Evolutionary conservation across 2,888 invertebrate genomes (phyloP).

Genomic region (Pterostichus madidus): DNA sequence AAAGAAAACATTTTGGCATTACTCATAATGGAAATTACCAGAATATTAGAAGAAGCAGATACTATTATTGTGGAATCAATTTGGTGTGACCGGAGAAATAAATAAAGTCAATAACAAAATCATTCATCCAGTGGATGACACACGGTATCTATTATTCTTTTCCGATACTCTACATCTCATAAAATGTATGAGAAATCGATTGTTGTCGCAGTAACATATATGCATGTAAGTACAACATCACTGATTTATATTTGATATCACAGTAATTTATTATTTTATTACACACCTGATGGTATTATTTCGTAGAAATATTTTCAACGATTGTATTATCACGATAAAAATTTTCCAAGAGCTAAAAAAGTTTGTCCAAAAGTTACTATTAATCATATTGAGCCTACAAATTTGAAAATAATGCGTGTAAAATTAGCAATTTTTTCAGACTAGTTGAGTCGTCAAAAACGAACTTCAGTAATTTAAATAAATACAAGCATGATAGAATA

Average conservation of each 20-base stretch:
- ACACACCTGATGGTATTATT: slow-evolving; percentile 51
- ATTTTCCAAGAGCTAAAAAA: slow-evolving; percentile 61
- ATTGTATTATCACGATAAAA: slow-evolving; percentile 60
- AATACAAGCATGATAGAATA: too few species aligned
- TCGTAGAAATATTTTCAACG: slow-evolving; percentile 64
- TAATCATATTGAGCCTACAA: slow-evolving; percentile 61
- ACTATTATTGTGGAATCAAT: slow-evolving; percentile 67
- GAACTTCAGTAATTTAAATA: too few species aligned
- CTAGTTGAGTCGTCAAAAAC: too few species aligned
- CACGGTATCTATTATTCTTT: slow-evolving; percentile 68
- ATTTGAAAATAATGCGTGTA: slow-evolving; percentile 68
- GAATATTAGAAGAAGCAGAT: too few species aligned
- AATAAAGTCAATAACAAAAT: slow-evolving; percentile 40
- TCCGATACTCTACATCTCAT: slow-evolving; percentile 70
- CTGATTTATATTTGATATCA: slow-evolving; percentile 62
- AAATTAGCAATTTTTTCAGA: slow-evolving; percentile 65
- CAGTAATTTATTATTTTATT: slow-evolving; percentile 17
- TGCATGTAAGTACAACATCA: slow-evolving; percentile 51
- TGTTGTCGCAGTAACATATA: slow-evolving; percentile 59
- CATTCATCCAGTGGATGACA: slow-evolving; percentile 62
- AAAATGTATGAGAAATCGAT: slow-evolving; percentile 69
- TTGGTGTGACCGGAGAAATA: slow-evolving; percentile 67
- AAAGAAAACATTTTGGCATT: too few species aligned
- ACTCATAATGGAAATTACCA: too few species aligned
- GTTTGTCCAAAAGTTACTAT: slow-evolving; percentile 66